A percentile compares a stretch with the other conserved stretches of the same genome.
Conservation (phyloP, 2,888 invertebrate species). For the Chrysodeixis includens region DNA sequence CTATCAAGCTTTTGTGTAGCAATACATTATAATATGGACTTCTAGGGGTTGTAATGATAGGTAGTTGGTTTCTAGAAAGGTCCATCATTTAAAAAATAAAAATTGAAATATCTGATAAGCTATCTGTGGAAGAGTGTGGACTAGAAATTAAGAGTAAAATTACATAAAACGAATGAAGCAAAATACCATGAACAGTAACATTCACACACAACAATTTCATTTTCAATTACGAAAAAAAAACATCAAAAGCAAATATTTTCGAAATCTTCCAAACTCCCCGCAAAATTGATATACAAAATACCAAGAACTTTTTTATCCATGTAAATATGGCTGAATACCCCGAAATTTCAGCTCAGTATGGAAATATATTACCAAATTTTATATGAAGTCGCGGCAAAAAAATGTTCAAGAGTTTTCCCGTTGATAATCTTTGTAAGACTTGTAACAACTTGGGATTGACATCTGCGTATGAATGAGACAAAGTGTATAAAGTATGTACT, state of each 20-base stretch:
- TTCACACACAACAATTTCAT: no score
- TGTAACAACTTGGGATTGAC: constrained; percentile 24
- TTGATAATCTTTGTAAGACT: constrained; percentile 47
- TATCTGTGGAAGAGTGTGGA: no score
- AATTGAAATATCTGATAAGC: no score
- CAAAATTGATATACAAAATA: constrained; percentile 6
- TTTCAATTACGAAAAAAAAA: no score
- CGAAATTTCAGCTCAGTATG: constrained; percentile 20
- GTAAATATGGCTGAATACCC: constrained; percentile 19
- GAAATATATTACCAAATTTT: constrained; percentile 50
- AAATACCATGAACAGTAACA: no score
- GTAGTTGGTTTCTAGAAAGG: no score
- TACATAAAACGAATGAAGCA: no score
- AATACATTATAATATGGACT: no score
- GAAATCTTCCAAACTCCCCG: constrained; percentile 15
- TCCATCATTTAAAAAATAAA: no score
- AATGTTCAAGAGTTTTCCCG: constrained; percentile 18
- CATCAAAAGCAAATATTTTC: background rate
- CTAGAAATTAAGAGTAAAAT: no score
- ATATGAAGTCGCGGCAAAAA: constrained; percentile 41
- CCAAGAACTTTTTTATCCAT: constrained; percentile 24
- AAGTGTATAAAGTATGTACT: background rate
- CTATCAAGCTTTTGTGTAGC: no score
- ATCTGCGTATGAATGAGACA: constrained; percentile 18
- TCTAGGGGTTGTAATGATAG: no score